A percentile compares a stretch with the other conserved stretches of the same genome.
phyloP scores from a whole-genome alignment of 2,113 vertebrate genomes.

The Corythoichthys haematopterus region DNA sequence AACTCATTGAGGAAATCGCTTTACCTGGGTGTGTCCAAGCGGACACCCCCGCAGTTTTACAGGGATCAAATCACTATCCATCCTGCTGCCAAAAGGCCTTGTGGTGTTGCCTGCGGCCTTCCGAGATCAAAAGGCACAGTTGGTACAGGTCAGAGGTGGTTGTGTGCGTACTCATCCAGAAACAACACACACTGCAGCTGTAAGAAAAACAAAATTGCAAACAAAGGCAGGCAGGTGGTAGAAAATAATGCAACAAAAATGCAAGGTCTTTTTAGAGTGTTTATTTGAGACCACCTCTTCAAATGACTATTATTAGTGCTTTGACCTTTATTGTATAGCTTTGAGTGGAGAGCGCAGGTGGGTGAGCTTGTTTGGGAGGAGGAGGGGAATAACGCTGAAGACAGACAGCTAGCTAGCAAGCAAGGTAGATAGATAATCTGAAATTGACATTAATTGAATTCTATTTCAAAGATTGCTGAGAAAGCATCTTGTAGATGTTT shows the following conservation, averaged over 20 bases:
- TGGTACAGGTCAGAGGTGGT: conserved; percentile 24
- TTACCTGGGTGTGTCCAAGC: conserved; percentile 11
- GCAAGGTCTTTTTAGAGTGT: background rate
- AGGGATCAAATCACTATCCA: conserved; percentile 28
- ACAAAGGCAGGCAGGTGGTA: background rate
- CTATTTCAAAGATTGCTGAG: no score
- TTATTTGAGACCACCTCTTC: background rate
- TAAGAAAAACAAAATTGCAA: background rate
- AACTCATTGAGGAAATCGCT: conserved; percentile 23
- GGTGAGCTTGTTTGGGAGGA: background rate
- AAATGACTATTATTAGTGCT: background rate
- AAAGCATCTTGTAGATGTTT: no score
- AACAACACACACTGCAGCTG: background rate
- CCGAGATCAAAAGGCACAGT: conserved; percentile 38
- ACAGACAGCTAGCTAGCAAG: no score
- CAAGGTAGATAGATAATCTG: no score
- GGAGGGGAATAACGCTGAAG: no score
- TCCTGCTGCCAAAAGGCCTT: conserved; percentile 6
- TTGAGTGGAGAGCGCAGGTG: background rate
- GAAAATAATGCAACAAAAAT: background rate
- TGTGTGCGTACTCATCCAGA: conserved; percentile 6
- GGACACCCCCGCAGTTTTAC: conserved; percentile 27
- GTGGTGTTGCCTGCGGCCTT: conserved; percentile 35
- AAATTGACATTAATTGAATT: no score
- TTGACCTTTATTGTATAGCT: background rate